Evolutionary conservation across 2,113 vertebrate genomes (phyloP).

Genomic region (Pelodiscus sinensis): DNA sequence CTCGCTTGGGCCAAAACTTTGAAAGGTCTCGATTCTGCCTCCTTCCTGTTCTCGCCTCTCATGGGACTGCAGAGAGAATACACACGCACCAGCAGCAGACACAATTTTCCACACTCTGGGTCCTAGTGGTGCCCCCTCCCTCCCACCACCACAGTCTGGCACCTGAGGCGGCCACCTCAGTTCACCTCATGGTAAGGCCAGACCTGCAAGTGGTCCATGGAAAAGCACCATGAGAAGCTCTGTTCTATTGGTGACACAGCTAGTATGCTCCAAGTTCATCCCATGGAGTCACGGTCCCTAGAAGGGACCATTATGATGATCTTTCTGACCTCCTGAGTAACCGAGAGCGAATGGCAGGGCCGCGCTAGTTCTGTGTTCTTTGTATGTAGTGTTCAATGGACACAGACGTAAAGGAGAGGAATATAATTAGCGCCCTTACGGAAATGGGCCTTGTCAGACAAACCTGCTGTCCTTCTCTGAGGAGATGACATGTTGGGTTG

Average conservation of each 20-base stretch:
- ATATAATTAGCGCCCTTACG: neutral
- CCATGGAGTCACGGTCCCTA: accelerated
- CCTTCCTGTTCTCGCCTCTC: no score
- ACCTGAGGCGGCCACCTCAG: no score
- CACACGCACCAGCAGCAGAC: no score
- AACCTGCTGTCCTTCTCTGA: neutral
- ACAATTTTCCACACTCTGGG: no score
- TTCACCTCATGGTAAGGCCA: no score
- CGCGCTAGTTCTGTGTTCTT: accelerated
- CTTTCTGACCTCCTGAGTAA: neutral
- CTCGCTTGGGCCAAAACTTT: no score
- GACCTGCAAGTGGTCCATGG: no score
- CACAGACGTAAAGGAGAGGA: neutral
- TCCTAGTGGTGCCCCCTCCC: no score
- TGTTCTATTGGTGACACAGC: neutral
- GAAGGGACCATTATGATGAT: neutral
- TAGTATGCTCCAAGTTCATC: accelerated
- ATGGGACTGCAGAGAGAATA: no score
- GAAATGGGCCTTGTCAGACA: neutral
- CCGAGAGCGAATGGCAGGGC: accelerated
- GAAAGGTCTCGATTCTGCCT: no score
- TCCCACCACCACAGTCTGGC: no score
- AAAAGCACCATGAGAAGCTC: no score
- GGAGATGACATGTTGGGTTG: neutral
- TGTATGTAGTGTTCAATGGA: neutral